Conservation (phyloP, 2,797 vertebrate species). For the Tapirus indicus region DNA sequence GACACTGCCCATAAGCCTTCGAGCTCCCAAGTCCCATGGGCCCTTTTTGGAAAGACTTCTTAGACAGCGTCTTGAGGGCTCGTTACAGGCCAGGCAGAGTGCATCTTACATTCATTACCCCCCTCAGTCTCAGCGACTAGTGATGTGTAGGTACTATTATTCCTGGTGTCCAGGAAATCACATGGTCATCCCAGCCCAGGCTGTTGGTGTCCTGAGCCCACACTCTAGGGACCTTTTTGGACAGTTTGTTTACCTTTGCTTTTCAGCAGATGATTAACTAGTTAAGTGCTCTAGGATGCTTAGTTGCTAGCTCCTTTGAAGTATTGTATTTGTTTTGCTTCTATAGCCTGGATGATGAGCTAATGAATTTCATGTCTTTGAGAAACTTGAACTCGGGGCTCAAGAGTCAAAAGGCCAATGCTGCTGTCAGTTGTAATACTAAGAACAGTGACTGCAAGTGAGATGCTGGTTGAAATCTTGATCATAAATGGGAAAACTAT, state of each 20-base stretch:
- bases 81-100: fast-evolving
- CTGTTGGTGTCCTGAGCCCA: background rate
- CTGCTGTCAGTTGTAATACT: background rate
- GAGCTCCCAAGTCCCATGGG: background rate
- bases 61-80: too few species aligned
- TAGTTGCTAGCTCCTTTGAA: background rate
- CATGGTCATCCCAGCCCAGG: background rate
- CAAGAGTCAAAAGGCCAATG: background rate
- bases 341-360: background rate
- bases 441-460: background rate
- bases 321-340: background rate
- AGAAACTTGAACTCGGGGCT: background rate
- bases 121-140: background rate
- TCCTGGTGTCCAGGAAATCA: background rate
- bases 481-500: background rate
- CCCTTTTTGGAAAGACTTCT: background rate
- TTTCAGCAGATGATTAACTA: background rate
- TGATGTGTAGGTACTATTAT: background rate
- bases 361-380: background rate
- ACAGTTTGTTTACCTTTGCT: background rate
- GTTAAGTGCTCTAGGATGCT: background rate
- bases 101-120: background rate
- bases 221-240: background rate
- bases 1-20: background rate
- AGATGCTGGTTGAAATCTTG: background rate